Conservation (phyloP, 2,888 invertebrate species). For the Rhabditoides inermis region DNA sequence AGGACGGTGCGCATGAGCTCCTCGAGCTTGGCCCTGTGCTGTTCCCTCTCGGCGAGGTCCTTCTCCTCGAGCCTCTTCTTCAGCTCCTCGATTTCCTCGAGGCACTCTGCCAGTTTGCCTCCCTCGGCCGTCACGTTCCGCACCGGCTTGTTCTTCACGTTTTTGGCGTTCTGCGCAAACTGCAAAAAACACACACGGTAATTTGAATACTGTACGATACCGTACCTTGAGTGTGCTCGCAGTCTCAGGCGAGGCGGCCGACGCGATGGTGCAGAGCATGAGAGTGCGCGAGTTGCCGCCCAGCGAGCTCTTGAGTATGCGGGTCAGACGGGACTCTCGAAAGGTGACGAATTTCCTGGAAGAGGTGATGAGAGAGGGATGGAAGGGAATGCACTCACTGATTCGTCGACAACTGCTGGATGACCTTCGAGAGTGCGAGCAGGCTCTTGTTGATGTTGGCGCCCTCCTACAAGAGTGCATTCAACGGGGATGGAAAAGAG, state of each 20-base stretch:
- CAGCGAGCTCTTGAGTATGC: conserved; percentile 8
- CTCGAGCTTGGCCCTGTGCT: too few relatives aligned
- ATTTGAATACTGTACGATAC: background rate
- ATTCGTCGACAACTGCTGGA: background rate
- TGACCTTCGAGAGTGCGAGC: conserved; percentile 6
- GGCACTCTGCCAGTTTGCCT: conserved; percentile 4
- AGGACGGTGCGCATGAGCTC: too few relatives aligned
- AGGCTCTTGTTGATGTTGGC: conserved; percentile 10
- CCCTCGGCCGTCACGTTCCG: conserved; percentile 6
- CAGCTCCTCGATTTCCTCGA: conserved; percentile 8
- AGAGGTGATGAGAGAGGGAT: too few relatives aligned
- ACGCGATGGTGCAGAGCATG: conserved; percentile 7
- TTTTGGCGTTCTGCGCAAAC: conserved; percentile 9
- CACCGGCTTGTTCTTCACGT: conserved; percentile 4
- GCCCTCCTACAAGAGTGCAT: conserved; percentile 7
- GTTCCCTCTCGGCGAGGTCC: too few relatives aligned
- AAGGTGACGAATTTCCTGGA: conserved; percentile 4
- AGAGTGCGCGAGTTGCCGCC: conserved; percentile 9
- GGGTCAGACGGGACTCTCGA: conserved; percentile 9
- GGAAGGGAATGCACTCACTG: background rate
- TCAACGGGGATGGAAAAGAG: too few relatives aligned
- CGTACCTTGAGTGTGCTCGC: conserved; percentile 7
- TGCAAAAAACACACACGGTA: background rate
- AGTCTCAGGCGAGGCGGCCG: conserved; percentile 3
- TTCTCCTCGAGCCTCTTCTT: conserved; percentile 2